Conservation (phyloP, 2,797 vertebrate species). For the Diplodus puntazzo region DNA sequence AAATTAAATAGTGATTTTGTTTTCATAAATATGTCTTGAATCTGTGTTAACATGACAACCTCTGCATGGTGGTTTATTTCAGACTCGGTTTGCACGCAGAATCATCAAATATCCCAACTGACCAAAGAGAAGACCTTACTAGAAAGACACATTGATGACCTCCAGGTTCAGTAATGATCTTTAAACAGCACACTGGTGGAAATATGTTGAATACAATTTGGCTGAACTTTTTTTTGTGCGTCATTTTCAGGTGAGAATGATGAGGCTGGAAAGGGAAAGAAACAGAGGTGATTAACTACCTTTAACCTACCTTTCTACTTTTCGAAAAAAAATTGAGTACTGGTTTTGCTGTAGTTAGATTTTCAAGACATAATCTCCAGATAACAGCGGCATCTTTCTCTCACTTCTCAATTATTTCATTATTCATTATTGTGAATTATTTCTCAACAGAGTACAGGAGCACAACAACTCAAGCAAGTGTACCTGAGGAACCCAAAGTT, state of each 20-base stretch:
- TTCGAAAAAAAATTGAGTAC: no score
- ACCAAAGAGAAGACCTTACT: constrained; percentile 89
- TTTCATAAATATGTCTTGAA: not conserved
- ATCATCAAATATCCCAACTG: constrained; percentile 86
- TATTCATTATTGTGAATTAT: not conserved
- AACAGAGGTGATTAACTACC: constrained; percentile 86
- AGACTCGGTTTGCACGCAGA: constrained; percentile 89
- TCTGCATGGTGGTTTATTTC: constrained; percentile 28
- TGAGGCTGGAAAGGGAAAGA: constrained; percentile 84
- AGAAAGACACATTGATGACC: constrained; percentile 86
- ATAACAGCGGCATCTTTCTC: not conserved
- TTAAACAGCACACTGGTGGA: not conserved
- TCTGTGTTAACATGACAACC: not conserved
- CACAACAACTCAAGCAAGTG: constrained; percentile 86
- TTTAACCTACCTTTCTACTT: no score
- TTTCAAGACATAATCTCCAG: no score
- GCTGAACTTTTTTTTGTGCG: not conserved
- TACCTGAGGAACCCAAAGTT: constrained; percentile 81
- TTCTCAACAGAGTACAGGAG: constrained; percentile 84
- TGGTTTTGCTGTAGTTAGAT: not conserved
- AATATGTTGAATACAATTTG: not conserved
- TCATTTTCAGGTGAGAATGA: constrained; percentile 85
- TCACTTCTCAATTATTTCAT: not conserved
- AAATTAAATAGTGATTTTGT: not conserved
- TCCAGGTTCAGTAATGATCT: constrained; percentile 80